These are phyloP conservation scores for Myotis lucifugus DNA, from an alignment of 2,113 vertebrate species.

Conservation along the genomic window DNA sequence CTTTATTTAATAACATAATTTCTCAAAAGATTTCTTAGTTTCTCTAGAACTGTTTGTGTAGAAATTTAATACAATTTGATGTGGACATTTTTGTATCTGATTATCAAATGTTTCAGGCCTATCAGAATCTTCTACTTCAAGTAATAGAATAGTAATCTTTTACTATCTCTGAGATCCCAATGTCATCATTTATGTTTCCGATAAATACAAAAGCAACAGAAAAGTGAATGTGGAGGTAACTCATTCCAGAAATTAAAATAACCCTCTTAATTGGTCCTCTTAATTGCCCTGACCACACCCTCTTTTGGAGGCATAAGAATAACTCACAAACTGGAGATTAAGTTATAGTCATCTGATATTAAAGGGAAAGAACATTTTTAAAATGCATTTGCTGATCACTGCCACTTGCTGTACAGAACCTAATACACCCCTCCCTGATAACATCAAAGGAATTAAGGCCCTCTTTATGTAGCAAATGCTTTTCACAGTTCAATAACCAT, in stretches of 20 bases:
- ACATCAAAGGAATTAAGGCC: constrained; percentile 77
- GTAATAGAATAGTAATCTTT: not conserved
- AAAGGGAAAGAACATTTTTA: constrained; percentile 68
- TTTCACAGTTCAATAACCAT: constrained; percentile 79
- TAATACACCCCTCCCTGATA: constrained; percentile 68
- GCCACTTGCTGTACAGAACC: constrained; percentile 74
- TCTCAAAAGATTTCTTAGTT: not conserved
- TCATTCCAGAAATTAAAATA: constrained; percentile 44
- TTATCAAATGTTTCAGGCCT: not conserved
- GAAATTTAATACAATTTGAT: not conserved
- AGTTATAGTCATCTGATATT: constrained; percentile 67
- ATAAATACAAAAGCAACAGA: constrained; percentile 1
- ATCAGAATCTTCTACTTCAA: not conserved
- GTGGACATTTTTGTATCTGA: not conserved
- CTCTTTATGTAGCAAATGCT: constrained; percentile 77
- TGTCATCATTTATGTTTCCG: not conserved
- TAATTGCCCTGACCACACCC: not conserved
- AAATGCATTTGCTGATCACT: constrained; percentile 78
- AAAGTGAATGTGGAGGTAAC: not conserved
- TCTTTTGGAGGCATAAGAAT: not conserved
- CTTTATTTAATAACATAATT: not conserved
- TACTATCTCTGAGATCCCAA: not conserved
- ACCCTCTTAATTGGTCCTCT: not conserved
- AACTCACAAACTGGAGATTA: constrained; percentile 35
- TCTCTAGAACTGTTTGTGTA: not conserved